Evolutionary conservation across 1,140 invertebrate genomes (phyloP).

Genomic region (Aphidius gifuensis): DNA sequence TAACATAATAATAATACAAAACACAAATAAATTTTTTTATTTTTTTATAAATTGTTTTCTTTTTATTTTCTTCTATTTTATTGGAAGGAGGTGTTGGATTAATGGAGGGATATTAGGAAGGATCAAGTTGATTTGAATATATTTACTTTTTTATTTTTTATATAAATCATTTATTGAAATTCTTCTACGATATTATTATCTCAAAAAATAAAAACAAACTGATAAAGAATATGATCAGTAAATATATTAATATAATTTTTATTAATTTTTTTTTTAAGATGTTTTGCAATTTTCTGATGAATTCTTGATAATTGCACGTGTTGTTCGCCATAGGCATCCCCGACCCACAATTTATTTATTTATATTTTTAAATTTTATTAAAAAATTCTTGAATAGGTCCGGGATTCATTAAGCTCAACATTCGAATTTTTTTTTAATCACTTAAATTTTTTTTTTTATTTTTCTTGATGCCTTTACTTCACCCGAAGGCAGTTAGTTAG

Average conservation of each 20-base stretch:
- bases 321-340: neutral
- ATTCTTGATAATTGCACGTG: neutral
- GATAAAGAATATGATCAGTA: conserved; percentile 55
- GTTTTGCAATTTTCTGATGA: neutral
- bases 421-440: conserved; percentile 30
- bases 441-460: conserved; percentile 28
- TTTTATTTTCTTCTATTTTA: too few relatives aligned
- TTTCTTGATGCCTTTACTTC: neutral
- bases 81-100: conserved; percentile 39
- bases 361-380: conserved; percentile 32
- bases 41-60: too few relatives aligned
- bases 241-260: conserved; percentile 20
- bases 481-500: neutral
- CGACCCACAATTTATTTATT: conserved; percentile 22
- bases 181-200: conserved; percentile 29
- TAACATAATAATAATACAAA: too few relatives aligned
- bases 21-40: too few relatives aligned
- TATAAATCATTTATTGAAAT: conserved; percentile 21
- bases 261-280: conserved; percentile 33
- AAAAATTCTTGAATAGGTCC: conserved; percentile 39
- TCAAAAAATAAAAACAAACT: conserved; percentile 39
- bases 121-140: conserved; percentile 4
- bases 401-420: conserved; percentile 38
- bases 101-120: conserved; percentile 45
- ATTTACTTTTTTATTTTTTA: conserved; percentile 21